Conservation (phyloP, 2,888 invertebrate genomes). For the Tiliacea aurago region DNA sequence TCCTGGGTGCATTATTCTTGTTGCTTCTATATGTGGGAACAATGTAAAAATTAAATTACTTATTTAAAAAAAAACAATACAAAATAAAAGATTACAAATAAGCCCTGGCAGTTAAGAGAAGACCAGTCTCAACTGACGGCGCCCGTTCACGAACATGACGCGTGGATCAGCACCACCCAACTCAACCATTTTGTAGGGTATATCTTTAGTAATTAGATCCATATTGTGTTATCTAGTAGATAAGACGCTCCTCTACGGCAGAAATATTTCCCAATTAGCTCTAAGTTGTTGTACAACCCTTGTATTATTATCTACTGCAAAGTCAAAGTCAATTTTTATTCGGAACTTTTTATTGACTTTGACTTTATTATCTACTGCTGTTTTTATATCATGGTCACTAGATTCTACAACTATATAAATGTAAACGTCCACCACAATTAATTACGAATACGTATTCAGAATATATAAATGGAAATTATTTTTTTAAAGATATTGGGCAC, state of each 20-base stretch:
- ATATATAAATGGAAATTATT: neutral
- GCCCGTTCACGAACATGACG: no score
- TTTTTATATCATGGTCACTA: neutral
- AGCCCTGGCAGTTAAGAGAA: no score
- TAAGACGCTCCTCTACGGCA: neutral
- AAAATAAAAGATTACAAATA: no score
- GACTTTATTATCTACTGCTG: neutral
- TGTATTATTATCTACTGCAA: neutral
- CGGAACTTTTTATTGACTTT: no score
- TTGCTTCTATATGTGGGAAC: no score
- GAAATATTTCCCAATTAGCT: slow-evolving; percentile 24
- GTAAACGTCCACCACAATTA: neutral
- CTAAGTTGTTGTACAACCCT: neutral
- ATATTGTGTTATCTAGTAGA: slow-evolving; percentile 12
- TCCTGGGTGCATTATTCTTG: no score
- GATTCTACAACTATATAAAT: neutral
- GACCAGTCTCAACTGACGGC: no score
- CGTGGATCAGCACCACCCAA: no score
- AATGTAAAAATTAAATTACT: no score
- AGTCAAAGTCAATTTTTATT: no score
- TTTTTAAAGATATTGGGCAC: neutral
- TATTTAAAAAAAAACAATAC: no score
- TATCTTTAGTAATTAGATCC: neutral
- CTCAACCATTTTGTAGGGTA: no score
- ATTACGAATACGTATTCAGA: neutral